phyloP scores from a whole-genome alignment of 2,113 vertebrate genomes.

The Poicephalus gulielmi region DNA sequence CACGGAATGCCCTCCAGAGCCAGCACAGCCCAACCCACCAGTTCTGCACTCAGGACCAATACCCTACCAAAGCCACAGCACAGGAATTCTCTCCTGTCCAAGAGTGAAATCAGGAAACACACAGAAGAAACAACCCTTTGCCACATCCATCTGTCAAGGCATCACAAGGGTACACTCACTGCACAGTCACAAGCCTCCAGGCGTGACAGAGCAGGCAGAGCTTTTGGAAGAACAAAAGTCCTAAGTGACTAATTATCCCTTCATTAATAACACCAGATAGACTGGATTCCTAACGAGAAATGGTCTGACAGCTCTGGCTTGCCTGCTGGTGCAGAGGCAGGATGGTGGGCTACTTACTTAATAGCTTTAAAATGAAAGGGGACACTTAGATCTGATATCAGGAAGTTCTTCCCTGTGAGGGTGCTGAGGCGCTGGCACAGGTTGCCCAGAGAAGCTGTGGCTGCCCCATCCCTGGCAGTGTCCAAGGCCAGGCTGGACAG shows the following conservation, averaged over 20 bases:
- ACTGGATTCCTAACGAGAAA: not conserved
- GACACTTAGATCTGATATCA: not conserved
- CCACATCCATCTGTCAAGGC: not conserved
- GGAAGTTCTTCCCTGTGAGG: not conserved
- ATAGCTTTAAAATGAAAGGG: not conserved
- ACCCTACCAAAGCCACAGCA: not conserved
- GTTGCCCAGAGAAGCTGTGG: not conserved
- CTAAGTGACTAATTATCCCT: not conserved
- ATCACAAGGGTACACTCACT: not conserved
- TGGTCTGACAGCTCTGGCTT: not conserved
- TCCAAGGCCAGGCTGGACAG: not conserved
- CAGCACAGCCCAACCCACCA: not conserved
- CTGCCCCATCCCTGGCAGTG: not conserved
- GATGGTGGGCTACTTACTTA: fast-evolving
- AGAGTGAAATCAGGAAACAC: fast-evolving
- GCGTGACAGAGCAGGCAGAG: not conserved
- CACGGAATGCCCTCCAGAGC: not conserved
- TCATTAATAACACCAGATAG: not conserved
- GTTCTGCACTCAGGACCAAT: not conserved
- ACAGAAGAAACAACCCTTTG: not conserved
- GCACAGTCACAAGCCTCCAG: not conserved
- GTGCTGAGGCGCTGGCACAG: not conserved
- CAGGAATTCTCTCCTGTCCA: not conserved
- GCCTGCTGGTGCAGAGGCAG: not conserved
- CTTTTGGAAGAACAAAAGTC: not conserved